Evolutionary conservation across 2,888 invertebrate species (phyloP).

Genomic region (Lymantria monacha): DNA sequence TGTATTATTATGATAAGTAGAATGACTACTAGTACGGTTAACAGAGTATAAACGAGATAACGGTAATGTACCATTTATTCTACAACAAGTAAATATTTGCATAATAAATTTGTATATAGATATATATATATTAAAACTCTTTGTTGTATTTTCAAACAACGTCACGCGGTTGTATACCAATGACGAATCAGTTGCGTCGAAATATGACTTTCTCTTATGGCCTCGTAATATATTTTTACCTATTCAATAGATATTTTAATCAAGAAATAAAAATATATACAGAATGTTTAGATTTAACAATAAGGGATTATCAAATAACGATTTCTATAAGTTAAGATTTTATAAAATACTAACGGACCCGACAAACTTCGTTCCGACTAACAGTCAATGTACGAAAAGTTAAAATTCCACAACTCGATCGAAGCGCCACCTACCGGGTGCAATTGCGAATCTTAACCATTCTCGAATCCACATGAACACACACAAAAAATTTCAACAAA

Average conservation of each 20-base stretch:
- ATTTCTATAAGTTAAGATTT: too few relatives aligned
- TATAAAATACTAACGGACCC: too few relatives aligned
- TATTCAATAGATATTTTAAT: not conserved
- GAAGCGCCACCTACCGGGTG: too few relatives aligned
- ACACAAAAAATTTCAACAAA: too few relatives aligned
- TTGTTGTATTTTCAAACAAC: constrained; percentile 7
- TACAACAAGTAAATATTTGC: constrained; percentile 23
- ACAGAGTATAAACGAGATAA: constrained; percentile 43
- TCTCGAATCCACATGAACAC: too few relatives aligned
- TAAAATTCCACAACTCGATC: too few relatives aligned
- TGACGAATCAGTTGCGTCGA: constrained; percentile 30
- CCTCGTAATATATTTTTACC: constrained; percentile 26
- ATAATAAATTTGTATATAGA: constrained; percentile 15
- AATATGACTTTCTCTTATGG: constrained; percentile 44
- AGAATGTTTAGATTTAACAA: not conserved
- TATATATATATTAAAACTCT: constrained; percentile 2
- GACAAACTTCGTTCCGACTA: too few relatives aligned
- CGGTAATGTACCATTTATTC: constrained; percentile 30
- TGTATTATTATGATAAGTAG: constrained; percentile 48
- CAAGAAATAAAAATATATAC: not conserved
- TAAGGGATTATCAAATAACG: too few relatives aligned
- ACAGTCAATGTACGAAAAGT: too few relatives aligned
- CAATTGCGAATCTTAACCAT: too few relatives aligned
- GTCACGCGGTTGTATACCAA: constrained; percentile 15
- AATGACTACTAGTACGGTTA: constrained; percentile 37